Evolutionary conservation across 2,797 vertebrate species (phyloP), one percentile per base, ranked within the genome.

Genomic region (Xerus rutilus): DNA sequence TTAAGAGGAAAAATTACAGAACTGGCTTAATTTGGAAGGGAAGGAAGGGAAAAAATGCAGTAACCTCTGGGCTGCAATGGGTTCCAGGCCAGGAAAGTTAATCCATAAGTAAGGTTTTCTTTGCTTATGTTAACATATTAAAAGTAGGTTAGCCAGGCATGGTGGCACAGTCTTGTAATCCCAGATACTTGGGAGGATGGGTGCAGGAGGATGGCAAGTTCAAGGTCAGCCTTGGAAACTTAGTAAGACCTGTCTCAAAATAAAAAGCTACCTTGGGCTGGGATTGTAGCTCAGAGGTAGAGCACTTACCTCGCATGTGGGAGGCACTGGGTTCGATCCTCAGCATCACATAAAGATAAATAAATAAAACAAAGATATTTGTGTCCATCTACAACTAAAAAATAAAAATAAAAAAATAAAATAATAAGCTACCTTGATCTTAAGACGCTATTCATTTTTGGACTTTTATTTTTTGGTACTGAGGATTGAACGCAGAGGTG

Each of bases 1-100:
- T 20, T 69, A 83, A 65, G 20, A 78, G 20, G 21, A 89, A 94
- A 96, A 94, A 64, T 45, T 94, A 43, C 20, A 86, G 30, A 92
- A 47, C 52, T 70, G 25, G 11, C 52, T 92, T 81, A 86, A 57
- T 88, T 92, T 79, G 59, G 43, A 89, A 91, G 45, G 52, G 21
- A 96, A 72, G 17, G 45, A 85, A 94, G 30, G 17, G 81, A 43
- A 14, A 76, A 89, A 81, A 89, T 49, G 21, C 28, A 76, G 32
- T 74, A 69, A 65, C 30, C 54, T 88, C 45, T 92, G 73, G 15
- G 47, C 30, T 74, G 35, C 84, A 78, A 7, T 88, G 72, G 65
- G 45, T 79, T 89, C 45, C 11, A 64, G 43, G 67, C 32, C 64
- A 69, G 62, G 18, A 69, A 57, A 52, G 52, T 49, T 45, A 95